Percentiles rank a stretch among this genome's conserved stretches.
These are phyloP conservation scores for Julus scandinavius DNA, from an alignment of 2,888 invertebrate species.

Conservation along the genomic window DNA sequence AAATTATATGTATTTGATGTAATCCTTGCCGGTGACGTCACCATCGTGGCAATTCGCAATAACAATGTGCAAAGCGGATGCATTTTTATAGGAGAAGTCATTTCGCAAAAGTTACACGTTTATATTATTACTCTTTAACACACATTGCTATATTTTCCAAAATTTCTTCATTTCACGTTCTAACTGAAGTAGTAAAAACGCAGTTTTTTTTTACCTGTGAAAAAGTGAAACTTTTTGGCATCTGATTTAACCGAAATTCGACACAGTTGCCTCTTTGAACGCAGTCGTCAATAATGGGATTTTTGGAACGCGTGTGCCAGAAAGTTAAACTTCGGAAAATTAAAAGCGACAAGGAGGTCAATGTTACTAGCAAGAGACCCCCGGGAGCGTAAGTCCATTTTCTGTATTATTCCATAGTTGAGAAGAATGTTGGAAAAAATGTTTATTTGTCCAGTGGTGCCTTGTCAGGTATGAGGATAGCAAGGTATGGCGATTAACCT, in stretches of 20 bases:
- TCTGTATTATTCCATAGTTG: not conserved
- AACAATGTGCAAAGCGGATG: not conserved
- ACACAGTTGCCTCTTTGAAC: constrained; percentile 37
- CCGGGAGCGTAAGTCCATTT: not conserved
- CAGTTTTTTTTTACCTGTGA: no score
- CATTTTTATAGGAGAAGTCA: not conserved
- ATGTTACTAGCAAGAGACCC: not conserved
- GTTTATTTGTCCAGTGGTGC: no score
- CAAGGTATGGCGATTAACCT: no score
- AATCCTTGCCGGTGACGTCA: not conserved
- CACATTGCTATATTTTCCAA: not conserved
- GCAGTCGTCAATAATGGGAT: constrained; percentile 1
- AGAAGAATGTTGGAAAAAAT: no score
- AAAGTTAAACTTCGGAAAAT: constrained; percentile 17
- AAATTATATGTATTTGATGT: not conserved
- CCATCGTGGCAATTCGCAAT: not conserved
- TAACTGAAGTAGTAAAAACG: no score
- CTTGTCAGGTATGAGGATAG: no score
- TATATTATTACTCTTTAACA: not conserved
- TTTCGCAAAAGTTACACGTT: not conserved
- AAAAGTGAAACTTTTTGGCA: not conserved
- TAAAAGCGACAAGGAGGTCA: not conserved
- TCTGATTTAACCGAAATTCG: not conserved
- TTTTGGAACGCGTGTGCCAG: constrained; percentile 39
- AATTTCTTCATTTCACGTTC: not conserved